A percentile compares a stretch with the other conserved stretches of the same genome.
Evolutionary conservation across 92 coral and sea anemone genomes (phyloP).

Genomic region (Micromussa lordhowensis): DNA sequence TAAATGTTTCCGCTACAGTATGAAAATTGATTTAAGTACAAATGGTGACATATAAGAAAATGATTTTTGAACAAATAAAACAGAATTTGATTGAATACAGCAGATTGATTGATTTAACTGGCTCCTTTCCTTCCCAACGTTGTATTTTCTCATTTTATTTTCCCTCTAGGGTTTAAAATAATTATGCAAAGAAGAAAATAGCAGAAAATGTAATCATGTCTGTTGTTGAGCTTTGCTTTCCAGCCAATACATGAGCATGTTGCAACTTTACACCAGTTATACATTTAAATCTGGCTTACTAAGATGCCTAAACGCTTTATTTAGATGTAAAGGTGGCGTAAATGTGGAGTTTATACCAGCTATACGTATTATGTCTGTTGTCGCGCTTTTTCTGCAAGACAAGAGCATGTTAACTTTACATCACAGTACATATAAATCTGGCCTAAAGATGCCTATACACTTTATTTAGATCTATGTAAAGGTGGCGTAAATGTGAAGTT

Average conservation of each 20-base stretch:
- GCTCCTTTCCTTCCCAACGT: too few relatives aligned
- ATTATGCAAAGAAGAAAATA: not conserved
- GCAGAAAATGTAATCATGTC: too few relatives aligned
- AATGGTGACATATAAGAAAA: slow-evolving; percentile 1
- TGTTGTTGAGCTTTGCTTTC: not conserved
- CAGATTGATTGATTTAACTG: too few relatives aligned
- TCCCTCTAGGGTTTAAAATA: not conserved
- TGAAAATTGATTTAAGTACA: not conserved
- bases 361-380: not conserved
- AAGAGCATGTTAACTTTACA: not conserved
- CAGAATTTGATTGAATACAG: slow-evolving; percentile 5
- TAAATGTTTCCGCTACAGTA: not conserved
- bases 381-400: not conserved
- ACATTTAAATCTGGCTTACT: not conserved
- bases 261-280: not conserved
- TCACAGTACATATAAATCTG: not conserved
- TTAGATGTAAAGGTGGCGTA: slow-evolving; percentile 6
- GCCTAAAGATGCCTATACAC: slow-evolving; percentile 3
- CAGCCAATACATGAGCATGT: not conserved
- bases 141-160: slow-evolving; percentile 4
- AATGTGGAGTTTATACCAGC: not conserved
- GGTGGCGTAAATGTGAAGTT: not conserved
- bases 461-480: not conserved
- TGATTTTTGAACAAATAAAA: slow-evolving; percentile 1
- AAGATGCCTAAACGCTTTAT: not conserved